Evolutionary conservation across 2,113 vertebrate species (phyloP).

Genomic region (Cephalopterus ornatus): DNA sequence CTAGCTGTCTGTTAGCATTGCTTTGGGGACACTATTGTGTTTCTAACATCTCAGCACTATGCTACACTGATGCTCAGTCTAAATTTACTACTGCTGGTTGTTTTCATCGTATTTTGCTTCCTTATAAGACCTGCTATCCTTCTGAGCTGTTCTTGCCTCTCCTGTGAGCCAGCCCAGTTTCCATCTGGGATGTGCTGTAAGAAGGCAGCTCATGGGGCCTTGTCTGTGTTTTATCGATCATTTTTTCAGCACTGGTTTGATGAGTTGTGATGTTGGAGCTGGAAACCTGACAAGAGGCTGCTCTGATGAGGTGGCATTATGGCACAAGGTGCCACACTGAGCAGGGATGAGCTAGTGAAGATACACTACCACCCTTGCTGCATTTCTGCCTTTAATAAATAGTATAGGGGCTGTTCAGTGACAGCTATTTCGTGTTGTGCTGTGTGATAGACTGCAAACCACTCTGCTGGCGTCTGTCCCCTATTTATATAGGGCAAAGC

Average conservation of each 20-base stretch:
- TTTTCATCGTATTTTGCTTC: neutral
- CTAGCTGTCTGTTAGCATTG: neutral
- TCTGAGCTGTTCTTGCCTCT: neutral
- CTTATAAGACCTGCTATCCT: neutral
- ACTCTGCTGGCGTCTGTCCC: neutral
- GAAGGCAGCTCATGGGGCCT: neutral
- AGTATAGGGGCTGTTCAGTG: neutral
- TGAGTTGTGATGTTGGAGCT: neutral
- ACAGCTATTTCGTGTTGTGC: neutral
- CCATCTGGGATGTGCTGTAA: neutral
- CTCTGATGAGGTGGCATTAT: neutral
- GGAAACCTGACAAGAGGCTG: neutral
- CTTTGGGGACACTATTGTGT: neutral
- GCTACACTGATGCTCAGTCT: neutral
- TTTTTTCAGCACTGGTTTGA: neutral
- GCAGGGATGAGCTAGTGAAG: neutral
- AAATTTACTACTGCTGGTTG: neutral
- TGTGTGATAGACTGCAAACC: conserved; percentile 1
- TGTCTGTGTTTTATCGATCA: fast-evolving
- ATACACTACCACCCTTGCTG: neutral
- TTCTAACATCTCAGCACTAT: neutral
- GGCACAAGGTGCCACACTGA: neutral
- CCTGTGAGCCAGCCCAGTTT: neutral
- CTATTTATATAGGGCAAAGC: neutral
- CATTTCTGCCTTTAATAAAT: neutral